Evolutionary conservation across 2,888 invertebrate genomes (phyloP).

Genomic region (Galeopsomyia nigrocyanea): DNA sequence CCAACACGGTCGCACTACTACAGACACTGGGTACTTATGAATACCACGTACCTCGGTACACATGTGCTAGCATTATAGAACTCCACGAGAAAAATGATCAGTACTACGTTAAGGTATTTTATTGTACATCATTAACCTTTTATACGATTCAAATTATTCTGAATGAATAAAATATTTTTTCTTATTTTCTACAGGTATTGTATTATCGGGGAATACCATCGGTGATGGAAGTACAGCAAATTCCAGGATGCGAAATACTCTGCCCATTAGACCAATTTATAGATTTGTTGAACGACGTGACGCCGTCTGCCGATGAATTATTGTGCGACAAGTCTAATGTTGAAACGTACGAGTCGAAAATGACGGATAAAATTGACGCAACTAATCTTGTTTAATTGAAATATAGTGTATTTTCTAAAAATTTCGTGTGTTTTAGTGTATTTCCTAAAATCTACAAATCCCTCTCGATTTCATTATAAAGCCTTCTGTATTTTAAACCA

Average conservation of each 20-base stretch:
- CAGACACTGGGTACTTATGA: conserved; percentile 59
- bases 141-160: neutral
- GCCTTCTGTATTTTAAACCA: too few species aligned
- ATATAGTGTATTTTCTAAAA: too few species aligned
- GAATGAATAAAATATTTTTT: neutral
- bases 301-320: conserved; percentile 68
- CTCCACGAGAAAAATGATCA: conserved; percentile 51
- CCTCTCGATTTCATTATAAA: too few species aligned
- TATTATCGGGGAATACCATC: conserved; percentile 65
- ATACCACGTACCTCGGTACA: conserved; percentile 58
- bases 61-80: conserved; percentile 61
- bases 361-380: too few species aligned
- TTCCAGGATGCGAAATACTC: conserved; percentile 70
- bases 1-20: conserved; percentile 58
- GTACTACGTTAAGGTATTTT: conserved; percentile 59
- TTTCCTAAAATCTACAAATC: too few species aligned
- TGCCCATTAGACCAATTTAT: conserved; percentile 72
- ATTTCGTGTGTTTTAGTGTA: too few species aligned
- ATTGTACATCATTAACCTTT: neutral
- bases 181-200: conserved; percentile 20
- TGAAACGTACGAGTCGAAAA: too few species aligned
- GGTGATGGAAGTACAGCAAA: conserved; percentile 64
- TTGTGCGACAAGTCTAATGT: conserved; percentile 33
- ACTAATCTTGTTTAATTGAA: too few species aligned
- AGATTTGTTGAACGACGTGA: conserved; percentile 68